phyloP scores from a whole-genome alignment of 1,140 invertebrate genomes.

The Calliphora vicina region DNA sequence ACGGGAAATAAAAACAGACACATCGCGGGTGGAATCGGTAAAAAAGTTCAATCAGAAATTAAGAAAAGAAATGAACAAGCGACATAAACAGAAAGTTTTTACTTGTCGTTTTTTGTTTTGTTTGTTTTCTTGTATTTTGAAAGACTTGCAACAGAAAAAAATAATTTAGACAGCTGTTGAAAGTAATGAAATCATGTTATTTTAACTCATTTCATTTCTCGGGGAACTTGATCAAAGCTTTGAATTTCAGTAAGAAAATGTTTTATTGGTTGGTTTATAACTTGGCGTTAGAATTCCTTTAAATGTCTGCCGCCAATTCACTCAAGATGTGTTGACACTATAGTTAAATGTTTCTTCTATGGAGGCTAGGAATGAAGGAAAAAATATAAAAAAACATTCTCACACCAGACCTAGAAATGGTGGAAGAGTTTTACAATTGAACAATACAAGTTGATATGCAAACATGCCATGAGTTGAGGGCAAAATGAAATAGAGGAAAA shows the following conservation, averaged over 20 bases:
- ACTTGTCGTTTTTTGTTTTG: background rate
- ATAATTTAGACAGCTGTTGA: background rate
- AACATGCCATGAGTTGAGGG: constrained; percentile 8
- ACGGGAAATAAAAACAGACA: constrained; percentile 14
- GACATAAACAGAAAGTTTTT: constrained; percentile 34
- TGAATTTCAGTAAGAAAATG: too few relatives aligned
- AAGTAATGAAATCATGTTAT: background rate
- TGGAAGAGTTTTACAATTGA: constrained; percentile 5
- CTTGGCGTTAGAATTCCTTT: background rate
- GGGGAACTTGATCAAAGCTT: too few relatives aligned
- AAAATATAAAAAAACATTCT: background rate
- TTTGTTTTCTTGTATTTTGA: background rate
- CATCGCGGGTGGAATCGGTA: constrained; percentile 10
- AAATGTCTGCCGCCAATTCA: background rate
- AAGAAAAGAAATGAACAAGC: constrained; percentile 32
- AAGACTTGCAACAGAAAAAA: background rate
- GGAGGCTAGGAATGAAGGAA: background rate
- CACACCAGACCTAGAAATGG: background rate
- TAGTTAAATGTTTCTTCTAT: constrained; percentile 12
- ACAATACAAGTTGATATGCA: background rate
- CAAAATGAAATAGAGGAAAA: background rate
- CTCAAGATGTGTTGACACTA: background rate
- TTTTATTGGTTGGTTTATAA: too few relatives aligned
- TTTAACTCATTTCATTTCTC: background rate
- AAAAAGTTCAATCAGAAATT: constrained; percentile 34